A percentile compares a stretch with the other conserved stretches of the same genome.
Evolutionary conservation across 2,113 vertebrate species (phyloP).

Genomic region (Dipodomys spectabilis): DNA sequence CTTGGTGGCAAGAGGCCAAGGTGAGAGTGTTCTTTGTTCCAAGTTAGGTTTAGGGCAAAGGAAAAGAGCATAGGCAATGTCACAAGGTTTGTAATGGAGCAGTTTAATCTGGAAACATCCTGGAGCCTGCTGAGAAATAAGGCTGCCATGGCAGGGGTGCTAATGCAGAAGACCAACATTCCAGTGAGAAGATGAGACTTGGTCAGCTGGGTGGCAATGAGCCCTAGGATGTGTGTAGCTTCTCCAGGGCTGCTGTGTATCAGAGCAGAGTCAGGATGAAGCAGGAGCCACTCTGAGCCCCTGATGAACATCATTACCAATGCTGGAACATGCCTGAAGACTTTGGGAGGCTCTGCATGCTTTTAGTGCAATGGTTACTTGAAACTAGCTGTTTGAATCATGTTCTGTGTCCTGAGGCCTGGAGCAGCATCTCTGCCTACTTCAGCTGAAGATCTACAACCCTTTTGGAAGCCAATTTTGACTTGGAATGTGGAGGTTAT

Average conservation of each 20-base stretch:
- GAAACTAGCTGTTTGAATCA: not conserved
- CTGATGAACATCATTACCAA: not conserved
- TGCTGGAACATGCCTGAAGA: not conserved
- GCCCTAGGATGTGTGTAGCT: not conserved
- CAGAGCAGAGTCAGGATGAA: not conserved
- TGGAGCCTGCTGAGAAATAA: not conserved
- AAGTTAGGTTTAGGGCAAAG: not conserved
- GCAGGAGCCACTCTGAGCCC: not conserved
- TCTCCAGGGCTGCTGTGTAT: not conserved
- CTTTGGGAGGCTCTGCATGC: not conserved
- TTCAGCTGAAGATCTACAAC: constrained; percentile 3
- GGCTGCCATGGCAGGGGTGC: too few relatives aligned
- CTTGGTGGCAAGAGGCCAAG: not conserved
- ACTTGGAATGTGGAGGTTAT: constrained; percentile 64
- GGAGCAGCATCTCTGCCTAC: not conserved
- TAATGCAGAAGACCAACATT: not conserved
- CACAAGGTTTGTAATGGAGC: not conserved
- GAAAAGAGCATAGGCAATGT: not conserved
- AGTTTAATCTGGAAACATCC: not conserved
- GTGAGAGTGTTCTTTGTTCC: not conserved
- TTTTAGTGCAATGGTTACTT: not conserved
- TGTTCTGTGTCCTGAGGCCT: not conserved
- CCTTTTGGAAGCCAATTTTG: not conserved
- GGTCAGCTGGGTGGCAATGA: not conserved
- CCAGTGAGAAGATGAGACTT: not conserved